phyloP scores from a whole-genome alignment of 2,797 vertebrate species.

The Calcarius lapponicus region DNA sequence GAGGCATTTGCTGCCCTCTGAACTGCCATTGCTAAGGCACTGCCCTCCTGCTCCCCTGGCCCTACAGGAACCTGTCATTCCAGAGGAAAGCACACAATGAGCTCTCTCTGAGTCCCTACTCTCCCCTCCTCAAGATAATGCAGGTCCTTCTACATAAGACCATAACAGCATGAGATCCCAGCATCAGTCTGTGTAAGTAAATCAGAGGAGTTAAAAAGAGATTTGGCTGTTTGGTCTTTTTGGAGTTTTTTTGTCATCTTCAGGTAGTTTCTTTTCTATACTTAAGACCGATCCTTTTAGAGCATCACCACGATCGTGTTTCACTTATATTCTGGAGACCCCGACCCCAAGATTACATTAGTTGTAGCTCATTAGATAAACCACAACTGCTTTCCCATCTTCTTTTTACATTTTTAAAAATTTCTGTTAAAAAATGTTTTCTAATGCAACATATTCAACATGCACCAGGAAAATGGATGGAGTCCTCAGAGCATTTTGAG shows the following conservation, averaged over 20 bases:
- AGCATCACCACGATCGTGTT: neutral
- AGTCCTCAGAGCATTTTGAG: neutral
- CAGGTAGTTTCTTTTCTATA: neutral
- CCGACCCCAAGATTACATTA: neutral
- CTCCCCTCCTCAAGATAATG: neutral
- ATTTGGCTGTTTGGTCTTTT: neutral
- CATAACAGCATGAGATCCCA: neutral
- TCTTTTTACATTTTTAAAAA: neutral
- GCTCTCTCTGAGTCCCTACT: neutral
- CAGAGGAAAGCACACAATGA: neutral
- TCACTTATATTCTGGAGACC: neutral
- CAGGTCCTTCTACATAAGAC: neutral
- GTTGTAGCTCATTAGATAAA: neutral
- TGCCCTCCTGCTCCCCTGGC: neutral
- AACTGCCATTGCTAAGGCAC: neutral
- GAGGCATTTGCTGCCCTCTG: neutral
- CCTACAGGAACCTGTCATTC: neutral
- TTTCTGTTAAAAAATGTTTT: neutral
- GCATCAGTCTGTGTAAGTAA: neutral
- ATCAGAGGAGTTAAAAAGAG: neutral
- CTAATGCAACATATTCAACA: neutral
- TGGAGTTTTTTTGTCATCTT: accelerated
- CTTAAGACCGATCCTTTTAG: neutral
- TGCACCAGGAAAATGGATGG: neutral
- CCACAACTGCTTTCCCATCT: neutral